Base-by-base conservation (phyloP, 2,797 vertebrate genomes). In the Dendrocincla fuliginosa region DNA sequence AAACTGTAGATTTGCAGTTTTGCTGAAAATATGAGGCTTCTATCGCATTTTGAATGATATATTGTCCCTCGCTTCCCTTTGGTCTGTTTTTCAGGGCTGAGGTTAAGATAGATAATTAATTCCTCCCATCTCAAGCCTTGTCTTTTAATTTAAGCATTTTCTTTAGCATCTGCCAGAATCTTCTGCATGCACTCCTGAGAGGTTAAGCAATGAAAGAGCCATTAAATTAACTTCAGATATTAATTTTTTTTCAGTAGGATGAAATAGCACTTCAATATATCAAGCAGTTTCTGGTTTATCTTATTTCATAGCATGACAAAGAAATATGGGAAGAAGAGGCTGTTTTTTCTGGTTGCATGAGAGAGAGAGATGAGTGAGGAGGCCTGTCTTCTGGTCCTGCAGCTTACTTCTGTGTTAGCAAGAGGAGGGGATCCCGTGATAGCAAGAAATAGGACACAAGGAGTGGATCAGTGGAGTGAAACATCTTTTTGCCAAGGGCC, bases 81-180 rank as follows among this genome's bases (percentile, higher is more conserved):
- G 73, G 61, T 84, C 39, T 28, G 3, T 79, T 89, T 93, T 82
- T 79, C 53, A 75, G 22, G 47, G n/a, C 73, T 91, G 82, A 89
- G 53, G 46, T 85, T 89, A 78, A 60, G 73, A 55, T 27, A 75
- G 46, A 69, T 71, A 87, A 96, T 92, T 87, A 89, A 96, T 88
- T 87, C 23, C 47, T 87, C 61, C 25, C 65, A 65, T 83, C 50
- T 28, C 44, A 89, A 90, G 33, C 68, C 46, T 71, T 67, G 53
- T 44, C 47, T 79, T 94, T 85, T 85, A 87, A 92, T 91, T 95
- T 89, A 86, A 94, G 42, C 37, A 41, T 55, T 94, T 96, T 73
- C 53, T 91, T 78, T 63, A 89, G 15, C 75, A 56, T 80, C 75
- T 94, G 69, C 90, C 86, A 94, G 53, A 53, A 75, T 78, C 42